phyloP scores from a whole-genome alignment of 2,888 invertebrate genomes.

The Thera obeliscata region DNA sequence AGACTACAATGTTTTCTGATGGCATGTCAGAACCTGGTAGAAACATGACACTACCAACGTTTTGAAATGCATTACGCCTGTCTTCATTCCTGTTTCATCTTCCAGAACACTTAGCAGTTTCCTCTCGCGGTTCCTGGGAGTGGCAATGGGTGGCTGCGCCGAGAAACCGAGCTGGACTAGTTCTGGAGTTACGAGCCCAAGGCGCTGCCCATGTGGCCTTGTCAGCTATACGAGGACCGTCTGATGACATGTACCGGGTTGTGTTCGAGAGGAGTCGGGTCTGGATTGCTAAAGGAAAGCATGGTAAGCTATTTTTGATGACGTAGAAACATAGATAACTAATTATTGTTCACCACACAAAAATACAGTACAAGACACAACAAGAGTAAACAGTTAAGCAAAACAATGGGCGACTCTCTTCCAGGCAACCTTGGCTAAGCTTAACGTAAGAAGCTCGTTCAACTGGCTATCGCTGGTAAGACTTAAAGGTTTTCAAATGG shows the following conservation, averaged over 20 bases:
- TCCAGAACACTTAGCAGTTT: slow-evolving; percentile 87
- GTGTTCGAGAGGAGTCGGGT: slow-evolving; percentile 86
- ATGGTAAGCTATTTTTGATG: slow-evolving; percentile 68
- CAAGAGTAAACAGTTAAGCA: no score
- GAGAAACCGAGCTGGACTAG: slow-evolving; percentile 85
- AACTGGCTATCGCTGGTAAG: no score
- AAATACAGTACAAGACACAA: no score
- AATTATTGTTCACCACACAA: no score
- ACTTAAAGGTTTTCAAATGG: no score
- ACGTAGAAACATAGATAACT: not conserved
- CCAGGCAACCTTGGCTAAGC: no score
- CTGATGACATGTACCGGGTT: slow-evolving; percentile 86
- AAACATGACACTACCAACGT: not conserved
- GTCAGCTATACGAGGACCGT: slow-evolving; percentile 80
- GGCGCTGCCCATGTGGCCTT: slow-evolving; percentile 85
- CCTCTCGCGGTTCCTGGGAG: slow-evolving; percentile 85
- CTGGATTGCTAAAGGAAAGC: slow-evolving; percentile 87
- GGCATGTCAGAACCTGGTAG: no score
- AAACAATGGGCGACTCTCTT: no score
- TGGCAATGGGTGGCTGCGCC: slow-evolving; percentile 88
- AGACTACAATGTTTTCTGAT: no score
- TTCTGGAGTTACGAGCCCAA: slow-evolving; percentile 84
- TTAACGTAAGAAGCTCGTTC: no score
- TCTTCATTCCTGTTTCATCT: slow-evolving; percentile 33
- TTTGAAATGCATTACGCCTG: not conserved